Percentiles rank a stretch among this genome's conserved stretches.
phyloP scores from a whole-genome alignment of 2,888 invertebrate species.

The Meta bourneti region DNA sequence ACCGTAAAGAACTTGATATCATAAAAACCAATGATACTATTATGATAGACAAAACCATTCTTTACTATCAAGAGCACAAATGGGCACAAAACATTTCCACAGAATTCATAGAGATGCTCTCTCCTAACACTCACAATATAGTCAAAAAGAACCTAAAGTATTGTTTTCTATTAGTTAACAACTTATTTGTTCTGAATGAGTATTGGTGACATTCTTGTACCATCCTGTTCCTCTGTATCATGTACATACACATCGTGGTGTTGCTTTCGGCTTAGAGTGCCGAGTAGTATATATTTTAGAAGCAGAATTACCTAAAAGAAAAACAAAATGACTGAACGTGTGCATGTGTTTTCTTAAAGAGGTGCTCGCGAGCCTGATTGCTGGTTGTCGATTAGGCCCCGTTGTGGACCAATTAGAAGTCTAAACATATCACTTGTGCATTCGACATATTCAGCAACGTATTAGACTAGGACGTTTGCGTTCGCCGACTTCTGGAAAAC shows the following conservation, averaged over 20 bases:
- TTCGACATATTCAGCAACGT: neutral
- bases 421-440: slow-evolving; percentile 66
- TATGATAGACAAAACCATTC: too few species aligned
- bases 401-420: slow-evolving; percentile 69
- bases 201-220: too few species aligned
- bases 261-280: slow-evolving; percentile 6
- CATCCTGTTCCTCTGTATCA: too few species aligned
- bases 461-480: neutral
- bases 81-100: neutral
- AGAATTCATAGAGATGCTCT: neutral
- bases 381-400: slow-evolving; percentile 60
- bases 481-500: too few species aligned
- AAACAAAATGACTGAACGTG: slow-evolving; percentile 20
- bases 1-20: too few species aligned
- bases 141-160: neutral
- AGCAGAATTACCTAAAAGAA: slow-evolving; percentile 12
- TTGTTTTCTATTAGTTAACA: neutral
- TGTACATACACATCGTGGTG: slow-evolving; percentile 48
- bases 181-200: neutral
- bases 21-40: too few species aligned
- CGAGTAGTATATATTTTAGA: slow-evolving; percentile 22
- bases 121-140: neutral
- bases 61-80: neutral
- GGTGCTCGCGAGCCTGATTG: slow-evolving; percentile 68
- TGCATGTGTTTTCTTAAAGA: slow-evolving; percentile 35